phyloP scores from a whole-genome alignment of 2,113 vertebrate genomes.

The Tamias sibiricus region DNA sequence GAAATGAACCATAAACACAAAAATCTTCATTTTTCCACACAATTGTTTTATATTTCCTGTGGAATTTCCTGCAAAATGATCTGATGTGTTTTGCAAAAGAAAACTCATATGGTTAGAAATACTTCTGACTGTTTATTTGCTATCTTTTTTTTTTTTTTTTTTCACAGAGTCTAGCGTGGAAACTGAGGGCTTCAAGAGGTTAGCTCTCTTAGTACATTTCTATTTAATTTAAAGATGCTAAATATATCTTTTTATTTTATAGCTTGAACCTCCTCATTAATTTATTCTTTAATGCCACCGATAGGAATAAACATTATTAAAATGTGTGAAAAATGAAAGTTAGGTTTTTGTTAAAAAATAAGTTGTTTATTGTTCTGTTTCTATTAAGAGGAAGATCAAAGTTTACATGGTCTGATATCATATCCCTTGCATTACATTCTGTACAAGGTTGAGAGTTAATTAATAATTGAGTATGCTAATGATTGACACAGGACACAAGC shows the following conservation, averaged over 20 bases:
- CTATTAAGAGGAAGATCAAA: background rate
- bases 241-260: slow-evolving; percentile 12
- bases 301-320: background rate
- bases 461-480: background rate
- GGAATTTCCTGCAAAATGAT: background rate
- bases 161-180: background rate
- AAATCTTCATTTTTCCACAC: background rate
- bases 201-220: background rate
- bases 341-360: background rate
- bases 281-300: background rate
- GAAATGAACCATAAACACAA: slow-evolving; percentile 32
- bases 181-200: background rate
- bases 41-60: background rate
- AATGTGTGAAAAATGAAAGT: background rate
- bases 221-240: slow-evolving; percentile 35
- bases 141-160: background rate
- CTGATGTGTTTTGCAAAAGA: background rate
- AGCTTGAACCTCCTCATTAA: background rate
- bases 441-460: background rate
- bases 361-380: background rate
- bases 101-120: background rate
- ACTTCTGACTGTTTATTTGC: background rate
- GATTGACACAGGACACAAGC: background rate
- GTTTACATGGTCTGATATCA: background rate
- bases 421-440: background rate